These are phyloP conservation scores for Fregetta grallaria DNA, from an alignment of 2,113 vertebrate genomes.

Conservation along the genomic window DNA sequence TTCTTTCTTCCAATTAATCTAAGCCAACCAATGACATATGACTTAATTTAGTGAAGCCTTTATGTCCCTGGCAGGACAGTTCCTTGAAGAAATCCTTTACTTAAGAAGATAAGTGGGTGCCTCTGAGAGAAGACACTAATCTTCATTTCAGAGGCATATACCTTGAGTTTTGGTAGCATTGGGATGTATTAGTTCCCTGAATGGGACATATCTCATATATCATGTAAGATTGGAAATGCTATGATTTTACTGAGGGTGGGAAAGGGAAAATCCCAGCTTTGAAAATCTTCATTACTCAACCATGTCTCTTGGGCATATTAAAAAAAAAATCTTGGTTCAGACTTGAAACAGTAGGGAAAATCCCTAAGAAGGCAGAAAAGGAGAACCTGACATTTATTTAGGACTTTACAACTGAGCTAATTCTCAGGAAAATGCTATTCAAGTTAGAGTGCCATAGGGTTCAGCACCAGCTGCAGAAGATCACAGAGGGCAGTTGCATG, in stretches of 20 bases:
- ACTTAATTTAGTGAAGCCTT: background rate
- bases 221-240: background rate
- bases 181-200: background rate
- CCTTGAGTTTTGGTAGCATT: background rate
- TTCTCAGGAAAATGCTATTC: background rate
- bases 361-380: conserved; percentile 26
- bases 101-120: background rate
- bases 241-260: background rate
- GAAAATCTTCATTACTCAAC: background rate
- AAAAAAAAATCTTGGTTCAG: background rate
- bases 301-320: background rate
- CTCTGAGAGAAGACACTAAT: background rate
- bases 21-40: background rate
- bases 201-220: background rate
- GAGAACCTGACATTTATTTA: conserved; percentile 51
- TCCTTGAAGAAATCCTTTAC: background rate
- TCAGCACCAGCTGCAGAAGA: background rate
- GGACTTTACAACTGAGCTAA: background rate
- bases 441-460: background rate
- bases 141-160: background rate
- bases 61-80: background rate
- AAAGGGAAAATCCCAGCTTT: conserved; percentile 15
- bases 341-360: conserved; percentile 14
- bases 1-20: background rate
- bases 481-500: background rate